phyloP scores from a whole-genome alignment of 2,888 invertebrate species.

The Nasonovia ribisnigri region DNA sequence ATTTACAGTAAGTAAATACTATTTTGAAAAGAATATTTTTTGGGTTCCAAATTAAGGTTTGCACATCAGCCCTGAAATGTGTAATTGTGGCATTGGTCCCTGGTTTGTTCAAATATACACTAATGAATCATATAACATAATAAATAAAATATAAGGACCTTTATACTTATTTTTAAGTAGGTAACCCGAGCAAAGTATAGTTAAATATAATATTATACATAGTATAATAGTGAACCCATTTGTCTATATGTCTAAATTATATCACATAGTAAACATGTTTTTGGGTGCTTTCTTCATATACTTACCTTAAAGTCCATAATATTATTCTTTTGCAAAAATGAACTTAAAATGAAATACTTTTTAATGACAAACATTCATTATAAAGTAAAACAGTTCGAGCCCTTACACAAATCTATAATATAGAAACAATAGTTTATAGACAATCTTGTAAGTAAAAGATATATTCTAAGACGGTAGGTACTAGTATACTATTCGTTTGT shows the following conservation, averaged over 20 bases:
- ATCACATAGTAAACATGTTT: not conserved
- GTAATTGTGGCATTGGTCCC: too few relatives aligned
- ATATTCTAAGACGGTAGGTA: not conserved
- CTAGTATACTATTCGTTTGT: not conserved
- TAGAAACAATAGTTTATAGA: not conserved
- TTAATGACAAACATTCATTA: not conserved
- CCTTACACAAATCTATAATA: not conserved
- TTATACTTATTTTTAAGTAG: not conserved
- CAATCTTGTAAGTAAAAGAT: too few relatives aligned
- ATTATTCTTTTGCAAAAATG: not conserved
- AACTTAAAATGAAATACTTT: not conserved
- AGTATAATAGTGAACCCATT: not conserved
- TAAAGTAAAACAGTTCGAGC: not conserved
- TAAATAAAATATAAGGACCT: not conserved
- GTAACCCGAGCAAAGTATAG: too few relatives aligned
- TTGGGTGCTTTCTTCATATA: not conserved
- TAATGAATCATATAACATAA: not conserved
- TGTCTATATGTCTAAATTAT: not conserved
- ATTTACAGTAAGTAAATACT: too few relatives aligned
- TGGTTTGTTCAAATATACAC: not conserved
- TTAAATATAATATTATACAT: not conserved
- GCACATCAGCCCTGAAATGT: too few relatives aligned
- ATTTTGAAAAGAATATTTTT: too few relatives aligned
- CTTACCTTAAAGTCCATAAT: conserved; percentile 44
- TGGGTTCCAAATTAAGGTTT: too few relatives aligned